Base-by-base conservation (phyloP, 2,888 invertebrate species). In the Mechanitis mazaeus region DNA sequence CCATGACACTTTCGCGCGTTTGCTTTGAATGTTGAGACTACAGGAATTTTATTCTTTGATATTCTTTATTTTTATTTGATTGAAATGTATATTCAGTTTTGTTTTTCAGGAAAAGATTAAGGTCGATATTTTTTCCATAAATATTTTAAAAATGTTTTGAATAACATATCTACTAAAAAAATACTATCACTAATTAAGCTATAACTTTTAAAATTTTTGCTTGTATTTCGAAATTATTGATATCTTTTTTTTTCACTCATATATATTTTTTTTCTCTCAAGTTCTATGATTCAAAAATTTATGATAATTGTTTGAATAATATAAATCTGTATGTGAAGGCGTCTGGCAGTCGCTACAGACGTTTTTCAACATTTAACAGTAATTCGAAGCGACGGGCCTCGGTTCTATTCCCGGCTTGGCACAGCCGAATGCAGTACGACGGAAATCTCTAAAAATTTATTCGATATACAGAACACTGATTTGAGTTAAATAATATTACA, bases 361-460 rank as follows among this genome's bases (percentile, higher is more conserved):
- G 84, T 87, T 87, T 87, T 88, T 87, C 85, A 79, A 74, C 77
- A 76, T 84, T 85, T 85, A 80, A 85, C 84, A 77, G 83, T 89
- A 87, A 89, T 87, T 87, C 82, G 74, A 85, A 78, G 77, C 78
- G 89, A 88, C 89, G 79, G 83, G 77, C 79, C 80, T 75, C 80
- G 74, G 81, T 83, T 85, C 87, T 88, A 88, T 89, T 89, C 87
- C 85, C 80, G 84, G 83, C 81, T 68, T 71, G 74, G 69, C 72
- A 68, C 68, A 65, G 65, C 60, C 69, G 68, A 66, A 64, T 63
- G 65, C 63, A 66, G 59, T 64, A 59, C 64, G 64, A 59, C 63
- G 63, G 63, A 66, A 66, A 67, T 67, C 45, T 64, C 59, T n/a
- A 60, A 64, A 67, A 66, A 64, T 58, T 60, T 62, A 61, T 56